Conservation (phyloP, 2,113 vertebrate genomes). For the Globicephala melas region DNA sequence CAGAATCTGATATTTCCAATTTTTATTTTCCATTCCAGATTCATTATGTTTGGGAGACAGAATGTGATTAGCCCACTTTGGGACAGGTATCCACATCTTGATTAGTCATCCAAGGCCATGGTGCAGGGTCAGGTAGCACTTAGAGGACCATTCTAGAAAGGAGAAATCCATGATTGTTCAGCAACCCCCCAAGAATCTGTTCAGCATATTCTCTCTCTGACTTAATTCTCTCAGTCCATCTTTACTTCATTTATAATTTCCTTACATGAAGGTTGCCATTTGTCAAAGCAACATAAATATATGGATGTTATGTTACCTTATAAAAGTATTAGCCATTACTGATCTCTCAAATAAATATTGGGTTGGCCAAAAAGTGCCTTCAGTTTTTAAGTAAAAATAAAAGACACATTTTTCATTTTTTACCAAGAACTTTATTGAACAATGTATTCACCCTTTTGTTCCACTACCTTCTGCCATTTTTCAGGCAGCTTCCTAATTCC, state of each 20-base stretch:
- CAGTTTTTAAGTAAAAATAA: too few species aligned
- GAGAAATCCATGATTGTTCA: background rate
- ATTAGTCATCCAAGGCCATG: background rate
- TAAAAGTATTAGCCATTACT: background rate
- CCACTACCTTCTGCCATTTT: too few species aligned
- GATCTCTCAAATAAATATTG: background rate
- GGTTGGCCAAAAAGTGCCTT: too few species aligned
- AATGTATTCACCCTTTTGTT: too few species aligned
- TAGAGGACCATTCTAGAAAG: background rate
- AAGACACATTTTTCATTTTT: too few species aligned
- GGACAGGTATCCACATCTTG: background rate
- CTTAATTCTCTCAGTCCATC: background rate
- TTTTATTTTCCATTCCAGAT: constrained; percentile 2
- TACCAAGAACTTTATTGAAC: too few species aligned
- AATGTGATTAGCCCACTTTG: background rate
- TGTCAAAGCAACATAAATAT: constrained; percentile 3
- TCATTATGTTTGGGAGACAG: background rate
- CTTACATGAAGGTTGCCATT: background rate
- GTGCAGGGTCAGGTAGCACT: background rate
- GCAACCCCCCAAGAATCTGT: background rate
- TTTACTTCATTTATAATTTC: background rate
- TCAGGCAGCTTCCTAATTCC: too few species aligned
- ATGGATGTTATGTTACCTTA: background rate
- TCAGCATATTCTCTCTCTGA: background rate
- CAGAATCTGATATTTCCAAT: background rate